Conservation (phyloP, 2,113 vertebrate species). For the Colinus virginianus region DNA sequence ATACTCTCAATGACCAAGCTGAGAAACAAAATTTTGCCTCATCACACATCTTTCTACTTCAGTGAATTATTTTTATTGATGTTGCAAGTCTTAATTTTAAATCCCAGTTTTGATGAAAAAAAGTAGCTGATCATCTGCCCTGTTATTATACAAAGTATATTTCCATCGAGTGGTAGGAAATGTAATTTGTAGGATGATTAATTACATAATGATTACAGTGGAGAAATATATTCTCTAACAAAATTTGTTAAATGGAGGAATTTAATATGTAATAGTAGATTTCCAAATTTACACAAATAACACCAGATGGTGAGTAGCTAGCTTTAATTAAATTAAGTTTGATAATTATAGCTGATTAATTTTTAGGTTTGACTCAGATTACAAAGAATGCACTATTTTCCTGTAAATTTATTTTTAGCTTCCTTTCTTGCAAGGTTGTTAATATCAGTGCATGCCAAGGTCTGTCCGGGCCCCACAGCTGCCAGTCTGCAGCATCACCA, state of each 20-base stretch:
- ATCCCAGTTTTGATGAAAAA: conserved; percentile 54
- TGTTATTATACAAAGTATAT: conserved; percentile 74
- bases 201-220: conserved; percentile 74
- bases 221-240: conserved; percentile 61
- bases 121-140: conserved; percentile 71
- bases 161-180: conserved; percentile 77
- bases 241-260: conserved; percentile 76
- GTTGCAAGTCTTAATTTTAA: conserved; percentile 38
- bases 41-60: conserved; percentile 9
- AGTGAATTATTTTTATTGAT: conserved; percentile 31
- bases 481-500: background rate
- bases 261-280: conserved; percentile 78
- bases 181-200: conserved; percentile 75
- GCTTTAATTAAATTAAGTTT: conserved; percentile 84
- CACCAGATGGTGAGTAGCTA: conserved; percentile 81
- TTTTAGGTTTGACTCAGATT: conserved; percentile 82
- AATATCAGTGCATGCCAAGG: background rate
- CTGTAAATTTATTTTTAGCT: conserved; percentile 72
- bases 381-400: conserved; percentile 74
- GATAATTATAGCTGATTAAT: conserved; percentile 82
- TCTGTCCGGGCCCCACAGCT: background rate
- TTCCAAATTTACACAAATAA: conserved; percentile 81
- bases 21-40: background rate
- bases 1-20: background rate
- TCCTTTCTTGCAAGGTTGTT: conserved; percentile 47